These are phyloP conservation scores for Misgurnus anguillicaudatus DNA, from an alignment of 2,113 vertebrate genomes.

Conservation along the genomic window DNA sequence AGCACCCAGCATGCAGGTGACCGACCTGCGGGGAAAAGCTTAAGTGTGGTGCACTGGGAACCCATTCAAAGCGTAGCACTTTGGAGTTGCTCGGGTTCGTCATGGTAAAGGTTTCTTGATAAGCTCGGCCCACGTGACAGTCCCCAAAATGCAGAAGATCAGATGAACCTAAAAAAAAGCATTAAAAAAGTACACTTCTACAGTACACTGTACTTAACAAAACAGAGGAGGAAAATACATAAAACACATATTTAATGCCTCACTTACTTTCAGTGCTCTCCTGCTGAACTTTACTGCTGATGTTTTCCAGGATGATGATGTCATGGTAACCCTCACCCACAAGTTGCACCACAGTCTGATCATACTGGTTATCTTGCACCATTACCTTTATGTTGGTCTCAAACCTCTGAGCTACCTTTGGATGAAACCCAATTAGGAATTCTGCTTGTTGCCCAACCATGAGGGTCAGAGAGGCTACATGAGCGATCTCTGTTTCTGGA, in stretches of 20 bases:
- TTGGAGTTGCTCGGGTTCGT: conserved; percentile 78
- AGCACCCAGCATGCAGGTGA: conserved; percentile 85
- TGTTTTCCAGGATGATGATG: conserved; percentile 80
- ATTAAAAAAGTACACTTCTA: conserved; percentile 5
- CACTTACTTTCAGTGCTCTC: conserved; percentile 69
- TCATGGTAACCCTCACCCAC: conserved; percentile 81
- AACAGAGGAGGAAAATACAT: too few species aligned
- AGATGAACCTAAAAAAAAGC: conserved; percentile 64
- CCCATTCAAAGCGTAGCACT: conserved; percentile 84
- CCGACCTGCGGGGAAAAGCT: conserved; percentile 84
- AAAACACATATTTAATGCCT: too few species aligned
- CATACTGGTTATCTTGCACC: conserved; percentile 77
- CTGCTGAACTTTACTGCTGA: conserved; percentile 63
- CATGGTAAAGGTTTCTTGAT: conserved; percentile 78
- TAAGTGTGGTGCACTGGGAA: conserved; percentile 56
- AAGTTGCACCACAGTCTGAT: conserved; percentile 73
- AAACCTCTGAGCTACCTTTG: conserved; percentile 63
- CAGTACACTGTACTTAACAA: too few species aligned
- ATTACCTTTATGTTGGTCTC: conserved; percentile 72
- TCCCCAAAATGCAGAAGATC: conserved; percentile 83
- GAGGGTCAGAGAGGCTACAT: conserved; percentile 70
- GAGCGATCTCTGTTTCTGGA: conserved; percentile 69
- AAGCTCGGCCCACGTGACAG: conserved; percentile 74
- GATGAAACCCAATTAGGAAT: conserved; percentile 80
- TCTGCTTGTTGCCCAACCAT: conserved; percentile 63